A percentile compares a stretch with the other conserved stretches of the same genome.
Conservation (phyloP, 2,113 vertebrate species). For the Onychorhynchus coronatus region DNA sequence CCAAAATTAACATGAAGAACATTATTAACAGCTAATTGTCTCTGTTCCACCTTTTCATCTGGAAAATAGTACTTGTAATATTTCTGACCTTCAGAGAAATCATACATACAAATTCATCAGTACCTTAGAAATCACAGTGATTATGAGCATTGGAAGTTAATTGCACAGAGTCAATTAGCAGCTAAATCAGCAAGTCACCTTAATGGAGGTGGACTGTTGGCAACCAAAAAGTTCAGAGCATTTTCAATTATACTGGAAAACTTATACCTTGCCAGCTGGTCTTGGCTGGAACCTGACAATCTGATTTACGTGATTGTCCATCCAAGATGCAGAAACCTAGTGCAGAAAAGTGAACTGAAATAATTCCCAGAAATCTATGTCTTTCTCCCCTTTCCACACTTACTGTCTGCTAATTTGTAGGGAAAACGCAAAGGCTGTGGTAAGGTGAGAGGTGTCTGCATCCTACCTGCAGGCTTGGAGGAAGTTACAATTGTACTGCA, state of each 20-base stretch:
- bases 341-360: background rate
- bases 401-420: background rate
- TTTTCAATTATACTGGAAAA: background rate
- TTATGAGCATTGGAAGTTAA: slow-evolving; percentile 7
- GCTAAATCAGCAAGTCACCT: background rate
- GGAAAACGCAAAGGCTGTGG: background rate
- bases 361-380: background rate
- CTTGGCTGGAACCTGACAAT: background rate
- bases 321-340: background rate
- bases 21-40: slow-evolving; percentile 8
- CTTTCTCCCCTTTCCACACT: background rate
- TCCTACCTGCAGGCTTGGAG: background rate
- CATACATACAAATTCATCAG: background rate
- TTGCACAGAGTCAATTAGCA: background rate
- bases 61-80: background rate
- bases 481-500: background rate
- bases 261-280: background rate
- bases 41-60: background rate
- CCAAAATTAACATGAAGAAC: slow-evolving; percentile 2
- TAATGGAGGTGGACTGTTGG: background rate
- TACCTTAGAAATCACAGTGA: background rate
- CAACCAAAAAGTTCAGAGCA: background rate
- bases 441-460: background rate
- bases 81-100: background rate
- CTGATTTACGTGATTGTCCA: background rate